phyloP scores from a whole-genome alignment of 2,797 vertebrate species.

The Gymnothorax javanicus region DNA sequence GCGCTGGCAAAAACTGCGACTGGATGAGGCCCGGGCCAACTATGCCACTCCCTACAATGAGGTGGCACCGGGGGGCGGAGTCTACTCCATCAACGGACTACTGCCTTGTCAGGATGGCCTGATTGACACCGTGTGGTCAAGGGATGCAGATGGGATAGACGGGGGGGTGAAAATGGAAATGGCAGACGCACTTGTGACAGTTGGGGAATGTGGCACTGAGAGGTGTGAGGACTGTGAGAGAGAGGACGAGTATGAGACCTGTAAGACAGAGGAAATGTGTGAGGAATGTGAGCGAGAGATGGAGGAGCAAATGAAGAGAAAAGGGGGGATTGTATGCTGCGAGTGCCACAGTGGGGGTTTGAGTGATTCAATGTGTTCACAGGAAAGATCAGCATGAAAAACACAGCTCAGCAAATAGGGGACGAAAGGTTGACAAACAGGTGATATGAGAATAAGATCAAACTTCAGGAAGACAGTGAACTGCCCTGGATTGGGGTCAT shows the following conservation, averaged over 20 bases:
- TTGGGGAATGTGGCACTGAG: slow-evolving; percentile 70
- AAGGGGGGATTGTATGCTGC: slow-evolving; percentile 68
- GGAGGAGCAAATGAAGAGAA: slow-evolving; percentile 62
- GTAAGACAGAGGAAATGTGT: not conserved
- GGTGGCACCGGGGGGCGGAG: slow-evolving; percentile 65
- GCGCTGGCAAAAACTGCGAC: slow-evolving; percentile 66
- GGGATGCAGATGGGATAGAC: slow-evolving; percentile 58
- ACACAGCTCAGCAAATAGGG: not conserved
- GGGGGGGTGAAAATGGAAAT: slow-evolving; percentile 55
- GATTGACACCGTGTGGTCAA: slow-evolving; percentile 68
- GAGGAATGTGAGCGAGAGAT: slow-evolving; percentile 65
- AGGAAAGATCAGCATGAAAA: slow-evolving; percentile 24
- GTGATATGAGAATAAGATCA: not conserved
- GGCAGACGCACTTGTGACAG: slow-evolving; percentile 61
- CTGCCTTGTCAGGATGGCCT: slow-evolving; percentile 71
- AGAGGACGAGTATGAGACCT: not conserved
- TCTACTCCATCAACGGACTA: slow-evolving; percentile 76
- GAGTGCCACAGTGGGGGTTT: slow-evolving; percentile 29
- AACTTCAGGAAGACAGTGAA: not conserved
- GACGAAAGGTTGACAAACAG: not conserved
- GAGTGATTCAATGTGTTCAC: not conserved
- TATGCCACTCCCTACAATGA: slow-evolving; percentile 71
- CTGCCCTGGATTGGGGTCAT: not conserved
- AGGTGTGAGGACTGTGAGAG: slow-evolving; percentile 66
- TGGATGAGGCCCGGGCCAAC: slow-evolving; percentile 67